These are phyloP conservation scores for Mastomys natalensis DNA, from an alignment of 2,113 vertebrate species.

Conservation along the genomic window DNA sequence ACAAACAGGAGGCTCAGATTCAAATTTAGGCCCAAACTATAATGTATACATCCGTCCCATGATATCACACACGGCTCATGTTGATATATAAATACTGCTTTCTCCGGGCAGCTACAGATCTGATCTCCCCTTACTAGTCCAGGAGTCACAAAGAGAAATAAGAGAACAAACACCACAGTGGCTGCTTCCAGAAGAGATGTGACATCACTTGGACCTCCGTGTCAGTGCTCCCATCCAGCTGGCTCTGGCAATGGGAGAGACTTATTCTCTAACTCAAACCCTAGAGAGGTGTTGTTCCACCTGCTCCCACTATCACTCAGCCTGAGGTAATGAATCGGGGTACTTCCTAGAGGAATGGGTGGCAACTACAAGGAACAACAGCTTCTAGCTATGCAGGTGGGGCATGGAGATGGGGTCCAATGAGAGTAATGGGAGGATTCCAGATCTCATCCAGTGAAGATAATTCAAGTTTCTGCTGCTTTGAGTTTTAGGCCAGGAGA, in stretches of 20 bases:
- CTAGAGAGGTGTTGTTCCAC: neutral
- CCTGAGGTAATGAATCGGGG: neutral
- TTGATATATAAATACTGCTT: neutral
- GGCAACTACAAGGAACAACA: neutral
- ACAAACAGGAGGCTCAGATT: neutral
- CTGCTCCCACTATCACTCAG: neutral
- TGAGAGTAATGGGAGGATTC: neutral
- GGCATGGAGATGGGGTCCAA: neutral
- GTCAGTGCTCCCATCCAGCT: neutral
- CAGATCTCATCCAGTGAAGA: neutral
- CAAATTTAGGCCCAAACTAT: neutral
- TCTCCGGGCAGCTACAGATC: neutral
- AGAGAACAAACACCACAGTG: neutral
- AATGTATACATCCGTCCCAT: neutral
- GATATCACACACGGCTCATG: accelerated
- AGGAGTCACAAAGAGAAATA: neutral
- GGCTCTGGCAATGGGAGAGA: neutral
- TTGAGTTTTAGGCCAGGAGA: neutral
- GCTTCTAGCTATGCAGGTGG: neutral
- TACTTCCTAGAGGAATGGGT: neutral
- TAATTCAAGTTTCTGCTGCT: neutral
- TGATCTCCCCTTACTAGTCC: neutral
- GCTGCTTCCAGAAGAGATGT: too few species aligned
- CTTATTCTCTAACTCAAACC: neutral
- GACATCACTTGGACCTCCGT: neutral